Conservation (phyloP, 2,888 invertebrate genomes). For the Drosophila borborema region DNA sequence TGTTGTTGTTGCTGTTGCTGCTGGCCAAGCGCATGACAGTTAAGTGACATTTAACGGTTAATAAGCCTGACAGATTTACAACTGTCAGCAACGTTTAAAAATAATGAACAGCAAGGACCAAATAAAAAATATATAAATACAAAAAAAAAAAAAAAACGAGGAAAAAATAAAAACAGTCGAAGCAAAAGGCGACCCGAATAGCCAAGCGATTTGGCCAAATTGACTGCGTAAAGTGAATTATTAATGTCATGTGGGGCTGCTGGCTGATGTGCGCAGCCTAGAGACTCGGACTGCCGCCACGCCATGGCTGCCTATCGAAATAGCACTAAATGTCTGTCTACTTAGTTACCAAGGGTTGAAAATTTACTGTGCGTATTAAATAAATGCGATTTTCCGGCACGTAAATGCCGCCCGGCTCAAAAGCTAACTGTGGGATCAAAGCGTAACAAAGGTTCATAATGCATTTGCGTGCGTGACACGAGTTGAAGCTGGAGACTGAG, state of each 20-base stretch:
- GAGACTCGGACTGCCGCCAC: not conserved
- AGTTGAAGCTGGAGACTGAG: not conserved
- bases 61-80: constrained; percentile 81
- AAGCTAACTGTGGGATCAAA: constrained; percentile 24
- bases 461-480: constrained; percentile 12
- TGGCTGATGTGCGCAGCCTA: constrained; percentile 2
- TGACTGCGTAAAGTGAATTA: constrained; percentile 80
- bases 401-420: constrained; percentile 48
- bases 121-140: constrained; percentile 26
- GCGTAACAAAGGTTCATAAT: not conserved
- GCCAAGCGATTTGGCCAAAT: constrained; percentile 76
- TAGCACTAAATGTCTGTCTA: constrained; percentile 75
- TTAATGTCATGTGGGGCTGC: constrained; percentile 71
- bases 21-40: constrained; percentile 71
- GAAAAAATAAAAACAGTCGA: constrained; percentile 8
- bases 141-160: constrained; percentile 10
- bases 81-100: constrained; percentile 76
- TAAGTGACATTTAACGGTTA: constrained; percentile 82
- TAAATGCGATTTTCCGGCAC: constrained; percentile 78
- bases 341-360: constrained; percentile 76
- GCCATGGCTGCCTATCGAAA: constrained; percentile 54
- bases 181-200: constrained; percentile 43
- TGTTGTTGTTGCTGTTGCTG: constrained; percentile 45
- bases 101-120: constrained; percentile 72
- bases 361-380: constrained; percentile 78